A percentile compares a stretch with the other conserved stretches of the same genome.
Evolutionary conservation across 2,113 vertebrate genomes (phyloP).

Genomic region (Tetrao urogallus): DNA sequence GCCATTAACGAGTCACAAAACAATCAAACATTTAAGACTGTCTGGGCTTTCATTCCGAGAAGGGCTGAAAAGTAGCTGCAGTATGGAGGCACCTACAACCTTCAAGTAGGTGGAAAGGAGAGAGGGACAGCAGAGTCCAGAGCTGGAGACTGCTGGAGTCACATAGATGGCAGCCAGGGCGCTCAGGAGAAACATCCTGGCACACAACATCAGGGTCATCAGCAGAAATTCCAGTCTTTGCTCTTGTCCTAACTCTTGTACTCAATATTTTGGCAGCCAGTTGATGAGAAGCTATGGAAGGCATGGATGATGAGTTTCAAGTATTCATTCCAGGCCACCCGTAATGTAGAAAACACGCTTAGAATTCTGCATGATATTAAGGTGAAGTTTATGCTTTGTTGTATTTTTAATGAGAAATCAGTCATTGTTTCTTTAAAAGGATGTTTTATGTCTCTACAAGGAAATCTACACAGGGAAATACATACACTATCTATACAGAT

Average conservation of each 20-base stretch:
- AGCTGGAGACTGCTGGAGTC: neutral
- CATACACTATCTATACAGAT: neutral
- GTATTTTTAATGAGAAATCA: neutral
- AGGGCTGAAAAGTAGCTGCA: constrained; percentile 5
- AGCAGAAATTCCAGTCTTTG: neutral
- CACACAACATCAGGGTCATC: neutral
- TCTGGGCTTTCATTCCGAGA: neutral
- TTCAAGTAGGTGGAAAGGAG: neutral
- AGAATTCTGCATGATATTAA: neutral
- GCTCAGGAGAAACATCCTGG: neutral
- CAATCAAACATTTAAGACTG: constrained; percentile 45
- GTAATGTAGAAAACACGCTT: neutral
- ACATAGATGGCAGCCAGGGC: neutral
- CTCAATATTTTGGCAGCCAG: neutral
- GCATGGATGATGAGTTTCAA: accelerated
- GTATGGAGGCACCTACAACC: neutral
- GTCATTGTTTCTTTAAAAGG: neutral
- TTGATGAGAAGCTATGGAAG: neutral
- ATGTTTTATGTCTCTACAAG: neutral
- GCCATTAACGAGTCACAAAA: constrained; percentile 6
- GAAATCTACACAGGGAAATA: neutral
- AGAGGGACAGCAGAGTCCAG: neutral
- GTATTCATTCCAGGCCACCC: neutral
- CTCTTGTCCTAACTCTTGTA: neutral
- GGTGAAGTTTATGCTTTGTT: neutral